Evolutionary conservation across 92 coral and sea anemone species (phyloP), one percentile per base, ranked within the genome.

Genomic region (Muricea muricata): DNA sequence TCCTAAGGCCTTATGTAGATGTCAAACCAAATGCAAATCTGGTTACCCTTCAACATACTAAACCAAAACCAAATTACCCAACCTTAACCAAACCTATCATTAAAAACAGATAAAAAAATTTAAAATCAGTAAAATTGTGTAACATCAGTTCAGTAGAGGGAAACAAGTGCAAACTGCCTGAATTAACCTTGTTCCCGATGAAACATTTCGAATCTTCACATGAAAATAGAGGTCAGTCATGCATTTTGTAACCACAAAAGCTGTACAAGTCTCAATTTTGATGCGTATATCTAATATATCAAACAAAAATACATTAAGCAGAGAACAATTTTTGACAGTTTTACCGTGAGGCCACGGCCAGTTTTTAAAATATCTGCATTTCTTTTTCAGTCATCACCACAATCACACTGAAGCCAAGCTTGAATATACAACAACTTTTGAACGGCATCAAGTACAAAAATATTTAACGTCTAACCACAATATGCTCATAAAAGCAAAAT

Each of bases 271-370:
- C 60, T 7, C 60, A 1, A 52, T 52, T 52, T 52, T 52, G 23
- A 18, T 25, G 26, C 6, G 18, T 52, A 13, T 52, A 18, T 17
- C 20, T 20, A 52, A 20, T 23, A 13, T 20, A 13, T 52, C 21
- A 52, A 52, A 52, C 20, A 13, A 52, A 52, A 52, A 52, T 52
- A 20, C 26, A 52, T 6, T 1, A 6, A 52, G 1, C 60, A 52
- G 18, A 52, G 60, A 52, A 52, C 60, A 13, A 17, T 52, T 45
- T 52, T 52, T 17, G 60, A 15, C 1, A 52, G 60, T 52, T 52
- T 52, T 15, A 20, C 20, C 60, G 60, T 52, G 60, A 52, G 60
- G 60, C 56, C 60, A 52, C 60, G 60, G 60, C 21, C 60, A 52
- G 56, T 13, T 6, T 52, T 52, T 52, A 52, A 52, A 52, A 52